Percentiles rank a stretch among this genome's conserved stretches.
These are phyloP conservation scores for Syngnathus acus DNA, from an alignment of 2,797 vertebrate genomes.

Conservation along the genomic window DNA sequence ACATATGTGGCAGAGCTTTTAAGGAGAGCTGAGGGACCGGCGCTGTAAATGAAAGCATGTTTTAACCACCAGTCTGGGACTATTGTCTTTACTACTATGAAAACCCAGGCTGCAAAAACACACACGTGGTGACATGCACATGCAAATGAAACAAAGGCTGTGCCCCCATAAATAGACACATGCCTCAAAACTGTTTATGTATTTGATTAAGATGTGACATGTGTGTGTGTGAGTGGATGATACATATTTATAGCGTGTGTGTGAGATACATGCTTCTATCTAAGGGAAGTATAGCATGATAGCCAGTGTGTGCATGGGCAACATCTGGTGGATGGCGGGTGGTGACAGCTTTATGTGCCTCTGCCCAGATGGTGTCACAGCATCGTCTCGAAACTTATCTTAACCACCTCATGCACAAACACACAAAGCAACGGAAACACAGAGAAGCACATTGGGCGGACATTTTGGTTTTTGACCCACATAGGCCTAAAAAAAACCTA, in stretches of 20 bases:
- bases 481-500: no score
- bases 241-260: conserved; percentile 28
- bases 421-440: conserved; percentile 22
- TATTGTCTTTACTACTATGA: conserved; percentile 52
- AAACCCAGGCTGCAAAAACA: conserved; percentile 35
- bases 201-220: conserved; percentile 12
- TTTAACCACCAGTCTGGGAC: conserved; percentile 62
- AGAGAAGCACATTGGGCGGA: conserved; percentile 7
- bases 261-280: conserved; percentile 18
- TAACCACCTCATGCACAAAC: conserved; percentile 53
- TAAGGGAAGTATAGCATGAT: conserved; percentile 27
- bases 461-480: no score
- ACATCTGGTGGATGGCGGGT: conserved; percentile 76
- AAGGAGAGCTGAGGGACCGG: conserved; percentile 46
- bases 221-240: conserved; percentile 12
- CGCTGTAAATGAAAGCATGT: conserved; percentile 45
- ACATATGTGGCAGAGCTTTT: conserved; percentile 36
- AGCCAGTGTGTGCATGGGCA: conserved; percentile 52
- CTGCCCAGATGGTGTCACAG: conserved; percentile 80
- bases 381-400: conserved; percentile 70
- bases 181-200: not conserved
- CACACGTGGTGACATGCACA: conserved; percentile 24
- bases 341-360: conserved; percentile 74
- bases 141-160: conserved; percentile 28
- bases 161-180: not conserved